Base-by-base conservation (phyloP, 2,888 invertebrate genomes). In the Himalopsyche tibetana region DNA sequence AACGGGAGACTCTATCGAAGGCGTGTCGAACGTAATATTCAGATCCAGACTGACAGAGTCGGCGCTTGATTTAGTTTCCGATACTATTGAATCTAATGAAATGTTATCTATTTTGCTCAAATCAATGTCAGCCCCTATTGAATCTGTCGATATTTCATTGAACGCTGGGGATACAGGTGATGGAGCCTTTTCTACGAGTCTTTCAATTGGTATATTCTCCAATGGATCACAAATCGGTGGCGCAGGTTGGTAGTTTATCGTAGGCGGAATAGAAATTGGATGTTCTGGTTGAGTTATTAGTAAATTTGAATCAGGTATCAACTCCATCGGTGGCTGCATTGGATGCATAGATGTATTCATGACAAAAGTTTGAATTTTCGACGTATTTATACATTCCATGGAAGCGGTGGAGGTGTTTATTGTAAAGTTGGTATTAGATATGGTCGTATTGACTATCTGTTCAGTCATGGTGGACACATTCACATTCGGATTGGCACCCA, bases 1-100 rank as follows among this genome's bases (percentile, higher is more conserved):
- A 88, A 92, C 92, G 88, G 93, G 93, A 45, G 93, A 93, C 89
- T 93, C 93, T 88, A 93, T 92, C 2, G 93, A 93, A 89, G 86
- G 85, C n/a, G 85, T 83, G 45, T 84, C 86, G 40, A 74, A 86
- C 11, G 38, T 82, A 36, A 82, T 84, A 83, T 82, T 88, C 11
- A 79, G 81, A 80, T 88, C 86, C 15, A 85, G 28, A 79, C 86
- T 88, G 0, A 80, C 83, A n/a, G 87, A 86, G 55, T 87, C 88
- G 15, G 79, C 51, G 80, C 88, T 88, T n/a, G 83, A 83, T 74
- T 88, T 88, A 9, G 86, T 86, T 38, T 86, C 88, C 45, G 86
- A 85, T 36, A 36, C 74, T 74, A 74, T 74, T 38, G 86, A 87
- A 42, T 81, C 56, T 8, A 84, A 40, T 17, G 83, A 87, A 56